Evolutionary conservation across 2,113 vertebrate genomes (phyloP).

Genomic region (Gnathonemus longibarbis): DNA sequence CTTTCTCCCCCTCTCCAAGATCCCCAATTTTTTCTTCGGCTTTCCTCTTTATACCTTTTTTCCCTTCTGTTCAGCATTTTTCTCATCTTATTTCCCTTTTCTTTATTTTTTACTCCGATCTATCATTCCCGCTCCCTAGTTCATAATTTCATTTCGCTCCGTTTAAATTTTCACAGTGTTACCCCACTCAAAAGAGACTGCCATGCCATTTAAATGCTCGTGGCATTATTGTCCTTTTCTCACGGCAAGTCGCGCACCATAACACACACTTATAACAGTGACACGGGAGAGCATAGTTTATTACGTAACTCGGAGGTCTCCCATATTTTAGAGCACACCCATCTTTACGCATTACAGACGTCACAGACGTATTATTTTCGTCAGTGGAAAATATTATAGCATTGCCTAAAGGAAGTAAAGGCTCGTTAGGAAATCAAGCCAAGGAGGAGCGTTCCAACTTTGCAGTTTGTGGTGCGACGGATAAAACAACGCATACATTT

Average conservation of each 20-base stretch:
- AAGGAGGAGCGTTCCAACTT: not conserved
- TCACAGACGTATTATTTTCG: constrained; percentile 2
- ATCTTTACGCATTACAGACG: constrained; percentile 1
- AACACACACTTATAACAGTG: constrained; percentile 8
- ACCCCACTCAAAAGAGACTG: constrained; percentile 34
- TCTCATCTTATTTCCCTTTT: constrained; percentile 19
- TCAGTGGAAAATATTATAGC: constrained; percentile 16
- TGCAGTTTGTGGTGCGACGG: not conserved
- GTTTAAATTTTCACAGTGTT: constrained; percentile 57
- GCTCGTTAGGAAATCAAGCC: not conserved
- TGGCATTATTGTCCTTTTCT: constrained; percentile 4
- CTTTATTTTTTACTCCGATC: constrained; percentile 24
- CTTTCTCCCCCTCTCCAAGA: constrained; percentile 49
- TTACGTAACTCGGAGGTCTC: constrained; percentile 16
- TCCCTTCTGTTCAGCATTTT: constrained; percentile 14
- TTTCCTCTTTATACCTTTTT: not conserved
- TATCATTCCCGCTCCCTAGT: constrained; percentile 30
- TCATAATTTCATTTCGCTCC: constrained; percentile 54
- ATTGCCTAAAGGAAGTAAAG: not conserved
- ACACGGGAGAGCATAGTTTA: not conserved
- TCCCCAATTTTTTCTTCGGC: constrained; percentile 8
- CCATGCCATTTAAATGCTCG: constrained; percentile 42
- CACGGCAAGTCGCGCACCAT: not conserved
- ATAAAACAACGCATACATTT: not conserved
- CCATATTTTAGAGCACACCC: constrained; percentile 7